A percentile compares a stretch with the other conserved stretches of the same genome.
Evolutionary conservation across 2,797 vertebrate genomes (phyloP).

Genomic region (Salmo trutta): DNA sequence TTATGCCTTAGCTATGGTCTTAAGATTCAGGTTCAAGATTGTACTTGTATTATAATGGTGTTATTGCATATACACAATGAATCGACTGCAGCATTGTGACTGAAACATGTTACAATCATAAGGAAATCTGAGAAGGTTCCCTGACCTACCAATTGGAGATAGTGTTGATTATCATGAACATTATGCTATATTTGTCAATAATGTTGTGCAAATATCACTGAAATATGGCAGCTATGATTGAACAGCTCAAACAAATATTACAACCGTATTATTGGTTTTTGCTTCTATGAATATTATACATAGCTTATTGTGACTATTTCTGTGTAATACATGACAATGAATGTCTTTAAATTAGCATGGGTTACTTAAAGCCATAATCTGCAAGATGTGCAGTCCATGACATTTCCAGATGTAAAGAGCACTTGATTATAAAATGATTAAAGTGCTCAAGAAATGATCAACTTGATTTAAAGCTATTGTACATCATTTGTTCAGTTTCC

Average conservation of each 20-base stretch:
- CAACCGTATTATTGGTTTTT: slow-evolving; percentile 11
- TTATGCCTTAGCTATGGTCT: slow-evolving; percentile 42
- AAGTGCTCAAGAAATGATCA: no score
- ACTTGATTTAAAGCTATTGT: no score
- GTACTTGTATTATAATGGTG: not conserved
- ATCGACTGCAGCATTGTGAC: slow-evolving; percentile 2
- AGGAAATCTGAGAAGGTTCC: not conserved
- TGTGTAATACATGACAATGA: slow-evolving; percentile 21
- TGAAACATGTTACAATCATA: slow-evolving; percentile 19
- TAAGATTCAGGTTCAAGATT: slow-evolving; percentile 24
- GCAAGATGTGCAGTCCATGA: no score
- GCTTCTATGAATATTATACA: slow-evolving; percentile 46
- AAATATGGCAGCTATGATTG: slow-evolving; percentile 34
- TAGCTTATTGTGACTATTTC: slow-evolving; percentile 43
- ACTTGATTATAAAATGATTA: no score
- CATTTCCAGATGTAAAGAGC: no score
- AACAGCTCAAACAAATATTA: slow-evolving; percentile 59
- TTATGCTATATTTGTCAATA: not conserved
- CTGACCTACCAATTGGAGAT: not conserved
- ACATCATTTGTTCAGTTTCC: no score
- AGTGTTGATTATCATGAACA: not conserved
- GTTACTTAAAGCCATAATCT: not conserved
- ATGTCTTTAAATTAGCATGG: slow-evolving; percentile 29
- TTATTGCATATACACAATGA: not conserved
- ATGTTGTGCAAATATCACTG: slow-evolving; percentile 63